Percentiles rank a stretch among this genome's conserved stretches.
phyloP scores from a whole-genome alignment of 2,113 vertebrate species.

The Sinocyclocheilus maitianheensis region DNA sequence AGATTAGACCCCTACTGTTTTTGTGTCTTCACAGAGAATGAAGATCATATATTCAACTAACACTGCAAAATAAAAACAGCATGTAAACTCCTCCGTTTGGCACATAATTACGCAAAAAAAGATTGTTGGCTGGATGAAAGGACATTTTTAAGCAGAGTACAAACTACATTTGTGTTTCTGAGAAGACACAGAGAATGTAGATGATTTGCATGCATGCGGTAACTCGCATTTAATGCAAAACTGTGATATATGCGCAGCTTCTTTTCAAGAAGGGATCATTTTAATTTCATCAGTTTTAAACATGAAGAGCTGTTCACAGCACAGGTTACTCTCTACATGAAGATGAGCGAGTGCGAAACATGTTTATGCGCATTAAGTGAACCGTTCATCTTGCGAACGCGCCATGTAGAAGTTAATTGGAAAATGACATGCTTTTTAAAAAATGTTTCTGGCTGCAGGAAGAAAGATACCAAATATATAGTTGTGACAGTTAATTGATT shows the following conservation, averaged over 20 bases:
- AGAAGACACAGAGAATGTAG: neutral
- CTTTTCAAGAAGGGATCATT: slow-evolving; percentile 33
- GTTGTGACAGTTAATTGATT: slow-evolving; percentile 27
- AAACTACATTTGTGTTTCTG: neutral
- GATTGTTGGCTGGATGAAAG: neutral
- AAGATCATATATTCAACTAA: slow-evolving; percentile 14
- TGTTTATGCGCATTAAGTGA: neutral
- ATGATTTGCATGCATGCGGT: slow-evolving; percentile 7
- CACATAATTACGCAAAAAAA: neutral
- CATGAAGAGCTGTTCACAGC: neutral
- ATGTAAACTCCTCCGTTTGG: slow-evolving; percentile 6
- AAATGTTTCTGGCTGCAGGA: neutral
- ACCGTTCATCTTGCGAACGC: neutral
- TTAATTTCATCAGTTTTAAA: slow-evolving; percentile 49
- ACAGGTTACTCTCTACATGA: neutral
- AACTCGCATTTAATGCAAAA: slow-evolving; percentile 34
- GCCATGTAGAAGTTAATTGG: slow-evolving; percentile 3
- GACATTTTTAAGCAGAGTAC: neutral
- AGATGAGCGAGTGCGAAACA: slow-evolving; percentile 1
- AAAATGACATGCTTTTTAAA: slow-evolving; percentile 19
- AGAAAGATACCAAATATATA: slow-evolving; percentile 3
- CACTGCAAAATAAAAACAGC: slow-evolving; percentile 15
- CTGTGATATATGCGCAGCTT: neutral
- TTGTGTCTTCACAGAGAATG: slow-evolving; percentile 20
- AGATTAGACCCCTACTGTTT: slow-evolving; percentile 43